These are phyloP conservation scores for Agrilus planipennis DNA, from an alignment of 1,140 invertebrate genomes.

Conservation along the genomic window DNA sequence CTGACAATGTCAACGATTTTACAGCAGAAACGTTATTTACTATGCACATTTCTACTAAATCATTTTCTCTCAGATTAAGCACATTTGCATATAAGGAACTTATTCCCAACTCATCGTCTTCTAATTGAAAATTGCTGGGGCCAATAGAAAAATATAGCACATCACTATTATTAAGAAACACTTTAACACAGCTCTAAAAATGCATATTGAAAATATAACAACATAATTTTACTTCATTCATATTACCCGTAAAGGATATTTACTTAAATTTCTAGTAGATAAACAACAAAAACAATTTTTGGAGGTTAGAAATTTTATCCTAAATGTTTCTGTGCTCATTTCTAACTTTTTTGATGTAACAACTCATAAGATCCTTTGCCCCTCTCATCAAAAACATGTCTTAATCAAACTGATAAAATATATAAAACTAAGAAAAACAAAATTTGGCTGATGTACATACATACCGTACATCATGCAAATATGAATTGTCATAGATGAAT, in stretches of 20 bases:
- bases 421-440: no score
- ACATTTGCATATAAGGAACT: conserved; percentile 24
- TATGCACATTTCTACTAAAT: conserved; percentile 17
- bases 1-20: conserved; percentile 20
- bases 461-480: no score
- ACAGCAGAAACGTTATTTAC: conserved; percentile 19
- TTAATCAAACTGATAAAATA: no score
- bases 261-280: conserved; percentile 9
- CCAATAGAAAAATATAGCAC: conserved; percentile 22
- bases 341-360: no score
- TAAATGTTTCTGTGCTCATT: conserved; percentile 27
- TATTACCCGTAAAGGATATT: no score
- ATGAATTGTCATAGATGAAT: no score
- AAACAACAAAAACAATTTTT: conserved; percentile 27
- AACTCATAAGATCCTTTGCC: no score
- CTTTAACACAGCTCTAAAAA: conserved; percentile 21
- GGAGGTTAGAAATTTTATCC: conserved; percentile 25
- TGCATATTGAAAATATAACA: conserved; percentile 1
- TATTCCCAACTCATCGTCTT: conserved; percentile 25
- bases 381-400: no score
- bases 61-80: conserved; percentile 21
- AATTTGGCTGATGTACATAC: no score
- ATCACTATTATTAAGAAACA: conserved; percentile 19
- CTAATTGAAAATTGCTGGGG: conserved; percentile 11
- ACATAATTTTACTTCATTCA: conserved; percentile 19